Evolutionary conservation across 1,140 invertebrate species (phyloP).

Genomic region (Apocrypta bakeri): DNA sequence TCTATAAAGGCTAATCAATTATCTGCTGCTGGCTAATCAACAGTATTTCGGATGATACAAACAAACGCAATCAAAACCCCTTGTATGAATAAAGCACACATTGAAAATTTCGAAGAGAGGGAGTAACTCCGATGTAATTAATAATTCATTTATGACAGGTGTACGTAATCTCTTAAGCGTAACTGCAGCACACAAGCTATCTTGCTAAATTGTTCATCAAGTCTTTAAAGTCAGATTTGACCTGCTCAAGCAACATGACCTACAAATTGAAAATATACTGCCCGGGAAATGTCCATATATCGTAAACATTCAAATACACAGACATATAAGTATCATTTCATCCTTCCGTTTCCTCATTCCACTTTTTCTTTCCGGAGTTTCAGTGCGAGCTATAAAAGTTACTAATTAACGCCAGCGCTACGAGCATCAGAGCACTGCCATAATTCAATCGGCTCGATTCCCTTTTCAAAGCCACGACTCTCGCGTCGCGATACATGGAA

Average conservation of each 20-base stretch:
- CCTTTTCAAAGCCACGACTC: not conserved
- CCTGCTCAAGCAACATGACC: not conserved
- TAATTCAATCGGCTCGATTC: not conserved
- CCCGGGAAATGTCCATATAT: no score
- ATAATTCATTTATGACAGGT: no score
- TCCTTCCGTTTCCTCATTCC: not conserved
- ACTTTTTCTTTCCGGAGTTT: not conserved
- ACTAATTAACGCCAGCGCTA: conserved; percentile 4
- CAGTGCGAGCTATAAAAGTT: conserved; percentile 8
- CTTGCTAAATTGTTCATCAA: not conserved
- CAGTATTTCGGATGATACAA: no score
- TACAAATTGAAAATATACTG: not conserved
- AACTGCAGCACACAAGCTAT: no score
- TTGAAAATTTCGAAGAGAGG: not conserved
- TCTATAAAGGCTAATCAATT: not conserved
- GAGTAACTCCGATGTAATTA: no score
- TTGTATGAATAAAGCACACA: not conserved
- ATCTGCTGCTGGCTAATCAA: not conserved
- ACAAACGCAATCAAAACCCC: not conserved
- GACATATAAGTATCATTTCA: no score
- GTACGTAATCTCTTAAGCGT: no score
- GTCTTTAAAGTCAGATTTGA: not conserved
- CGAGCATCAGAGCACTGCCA: not conserved
- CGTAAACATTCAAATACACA: no score
- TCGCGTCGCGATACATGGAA: not conserved